Evolutionary conservation across 2,888 invertebrate genomes (phyloP).

Genomic region (Vandiemenella viatica): DNA sequence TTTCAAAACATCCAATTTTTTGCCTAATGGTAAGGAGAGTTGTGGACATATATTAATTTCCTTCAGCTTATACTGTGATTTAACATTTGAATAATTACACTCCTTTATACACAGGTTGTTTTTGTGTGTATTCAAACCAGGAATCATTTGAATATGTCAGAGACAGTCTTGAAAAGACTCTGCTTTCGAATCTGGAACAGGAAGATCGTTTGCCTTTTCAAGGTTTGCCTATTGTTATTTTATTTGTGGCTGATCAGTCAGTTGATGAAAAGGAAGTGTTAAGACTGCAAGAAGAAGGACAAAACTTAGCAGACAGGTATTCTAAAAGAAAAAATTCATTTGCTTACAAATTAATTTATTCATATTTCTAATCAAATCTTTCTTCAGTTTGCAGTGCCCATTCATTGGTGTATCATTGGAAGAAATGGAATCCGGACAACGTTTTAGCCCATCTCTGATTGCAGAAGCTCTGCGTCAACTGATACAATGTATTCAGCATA

Average conservation of each 20-base stretch:
- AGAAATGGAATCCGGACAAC: slow-evolving; percentile 11
- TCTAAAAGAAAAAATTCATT: slow-evolving; percentile 11
- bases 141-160: slow-evolving; percentile 84
- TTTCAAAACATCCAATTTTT: slow-evolving; percentile 69
- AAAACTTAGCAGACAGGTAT: slow-evolving; percentile 75
- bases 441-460: slow-evolving; percentile 24
- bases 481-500: slow-evolving; percentile 60
- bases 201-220: slow-evolving; percentile 80
- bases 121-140: slow-evolving; percentile 80
- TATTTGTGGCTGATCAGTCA: slow-evolving; percentile 72
- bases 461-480: slow-evolving; percentile 59
- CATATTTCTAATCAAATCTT: background rate
- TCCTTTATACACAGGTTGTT: slow-evolving; percentile 42
- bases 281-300: slow-evolving; percentile 74
- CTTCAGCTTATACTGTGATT: background rate
- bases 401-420: slow-evolving; percentile 63
- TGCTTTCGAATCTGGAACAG: slow-evolving; percentile 75
- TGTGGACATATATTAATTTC: background rate
- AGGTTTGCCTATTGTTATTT: slow-evolving; percentile 72
- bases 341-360: background rate
- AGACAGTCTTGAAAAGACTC: slow-evolving; percentile 78
- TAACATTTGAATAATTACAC: background rate
- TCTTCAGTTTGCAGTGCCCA: slow-evolving; percentile 60
- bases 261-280: slow-evolving; percentile 76
- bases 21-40: slow-evolving; percentile 61